Conservation (phyloP, 2,888 invertebrate species). For the Hydrotaea cyrtoneurina region DNA sequence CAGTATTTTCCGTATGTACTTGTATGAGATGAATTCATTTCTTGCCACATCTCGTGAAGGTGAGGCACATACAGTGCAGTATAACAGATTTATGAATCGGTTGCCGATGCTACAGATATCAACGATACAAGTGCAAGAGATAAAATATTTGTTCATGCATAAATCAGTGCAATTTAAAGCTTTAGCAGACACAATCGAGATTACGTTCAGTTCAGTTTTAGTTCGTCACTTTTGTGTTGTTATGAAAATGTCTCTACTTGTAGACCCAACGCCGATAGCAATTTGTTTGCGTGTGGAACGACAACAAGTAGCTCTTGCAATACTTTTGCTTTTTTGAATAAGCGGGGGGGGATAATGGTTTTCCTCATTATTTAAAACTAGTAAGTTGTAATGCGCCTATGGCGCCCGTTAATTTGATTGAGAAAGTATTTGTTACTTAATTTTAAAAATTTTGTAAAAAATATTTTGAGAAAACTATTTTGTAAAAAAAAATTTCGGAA, state of each 20-base stretch:
- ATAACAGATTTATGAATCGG: slow-evolving; percentile 65
- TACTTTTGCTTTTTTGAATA: slow-evolving; percentile 5
- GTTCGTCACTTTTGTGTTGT: not conserved
- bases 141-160: slow-evolving; percentile 25
- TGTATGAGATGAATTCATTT: slow-evolving; percentile 28
- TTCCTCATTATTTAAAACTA: no score
- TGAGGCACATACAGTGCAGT: not conserved
- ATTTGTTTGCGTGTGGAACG: not conserved
- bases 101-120: slow-evolving; percentile 56
- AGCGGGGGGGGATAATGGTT: no score
- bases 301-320: not conserved
- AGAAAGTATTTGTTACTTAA: no score
- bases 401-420: no score
- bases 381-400: no score
- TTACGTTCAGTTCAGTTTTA: no score
- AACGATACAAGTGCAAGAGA: not conserved
- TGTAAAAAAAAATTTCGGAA: no score
- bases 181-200: slow-evolving; percentile 28
- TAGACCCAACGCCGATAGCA: not conserved
- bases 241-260: slow-evolving; percentile 31
- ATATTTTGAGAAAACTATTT: no score
- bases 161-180: slow-evolving; percentile 68
- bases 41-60: not conserved
- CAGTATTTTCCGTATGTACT: not conserved
- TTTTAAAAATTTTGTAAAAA: no score